A percentile compares a stretch with the other conserved stretches of the same genome.
Conservation (phyloP, 2,113 vertebrate genomes). For the Elephantulus edwardii region DNA sequence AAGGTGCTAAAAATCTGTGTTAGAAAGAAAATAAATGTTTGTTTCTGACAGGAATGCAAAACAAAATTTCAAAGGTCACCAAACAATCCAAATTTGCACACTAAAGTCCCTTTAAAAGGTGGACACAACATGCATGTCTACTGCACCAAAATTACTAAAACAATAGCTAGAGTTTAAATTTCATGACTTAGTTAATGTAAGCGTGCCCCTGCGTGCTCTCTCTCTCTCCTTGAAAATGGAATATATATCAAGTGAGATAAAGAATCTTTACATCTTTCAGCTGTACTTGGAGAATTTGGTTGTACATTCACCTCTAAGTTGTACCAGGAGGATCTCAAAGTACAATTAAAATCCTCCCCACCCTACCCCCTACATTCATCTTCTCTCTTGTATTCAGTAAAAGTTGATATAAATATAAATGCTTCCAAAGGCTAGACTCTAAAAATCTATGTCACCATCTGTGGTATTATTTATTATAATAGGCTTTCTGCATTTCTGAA, state of each 20-base stretch:
- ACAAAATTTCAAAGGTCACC: conserved; percentile 68
- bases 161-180: conserved; percentile 13
- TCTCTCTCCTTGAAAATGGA: too few species aligned
- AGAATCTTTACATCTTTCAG: background rate
- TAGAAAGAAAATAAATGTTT: conserved; percentile 63
- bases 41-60: conserved; percentile 58
- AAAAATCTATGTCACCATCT: background rate
- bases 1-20: conserved; percentile 56
- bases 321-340: too few species aligned
- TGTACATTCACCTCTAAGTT: too few species aligned
- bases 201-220: too few species aligned
- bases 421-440: background rate
- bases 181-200: background rate
- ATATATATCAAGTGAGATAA: too few species aligned
- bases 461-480: background rate
- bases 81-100: conserved; percentile 36
- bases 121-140: background rate
- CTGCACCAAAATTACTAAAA: conserved; percentile 4
- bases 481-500: background rate
- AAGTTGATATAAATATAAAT: background rate
- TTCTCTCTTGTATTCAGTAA: background rate
- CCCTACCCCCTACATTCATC: too few species aligned
- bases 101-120: conserved; percentile 40
- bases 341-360: too few species aligned
- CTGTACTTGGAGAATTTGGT: conserved; percentile 9